These are phyloP conservation scores for Nomada ferruginata DNA, from an alignment of 2,888 invertebrate species.

Conservation along the genomic window DNA sequence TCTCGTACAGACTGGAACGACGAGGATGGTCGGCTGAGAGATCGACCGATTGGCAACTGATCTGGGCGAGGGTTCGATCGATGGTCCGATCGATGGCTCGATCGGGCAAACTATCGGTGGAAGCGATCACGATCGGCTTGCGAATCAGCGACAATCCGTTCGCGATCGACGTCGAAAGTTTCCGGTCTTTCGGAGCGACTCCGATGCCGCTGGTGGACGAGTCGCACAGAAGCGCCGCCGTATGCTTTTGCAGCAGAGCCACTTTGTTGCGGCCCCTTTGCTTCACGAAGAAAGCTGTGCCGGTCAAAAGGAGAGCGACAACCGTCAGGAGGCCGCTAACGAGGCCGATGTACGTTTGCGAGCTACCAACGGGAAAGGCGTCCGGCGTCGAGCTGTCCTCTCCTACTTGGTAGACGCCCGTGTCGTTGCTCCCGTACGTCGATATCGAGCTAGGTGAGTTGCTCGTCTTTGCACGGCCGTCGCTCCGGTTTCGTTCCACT, in stretches of 20 bases:
- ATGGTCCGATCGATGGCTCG: not conserved
- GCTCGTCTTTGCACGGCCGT: conserved; percentile 41
- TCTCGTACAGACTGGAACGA: conserved; percentile 78
- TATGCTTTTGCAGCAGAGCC: conserved; percentile 87
- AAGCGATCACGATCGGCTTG: conserved; percentile 29
- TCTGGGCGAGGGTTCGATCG: not conserved
- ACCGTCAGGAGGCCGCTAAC: conserved; percentile 89
- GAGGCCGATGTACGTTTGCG: conserved; percentile 85
- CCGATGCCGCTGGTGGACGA: conserved; percentile 86
- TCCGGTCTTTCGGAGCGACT: conserved; percentile 87
- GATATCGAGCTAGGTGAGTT: not conserved
- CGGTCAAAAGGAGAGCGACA: conserved; percentile 87
- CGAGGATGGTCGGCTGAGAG: not conserved
- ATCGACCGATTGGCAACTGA: not conserved
- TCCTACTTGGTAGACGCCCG: conserved; percentile 69
- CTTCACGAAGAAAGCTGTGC: conserved; percentile 88
- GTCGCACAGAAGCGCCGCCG: conserved; percentile 86
- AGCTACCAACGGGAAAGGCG: conserved; percentile 87
- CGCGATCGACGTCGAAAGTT: conserved; percentile 86
- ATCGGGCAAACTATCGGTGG: not conserved
- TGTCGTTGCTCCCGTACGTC: conserved; percentile 70
- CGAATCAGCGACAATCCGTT: conserved; percentile 84
- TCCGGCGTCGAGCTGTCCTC: conserved; percentile 84
- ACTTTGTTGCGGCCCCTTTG: conserved; percentile 88
- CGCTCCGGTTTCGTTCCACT: conserved; percentile 37